These are phyloP conservation scores for Taxidea taxus DNA, from an alignment of 2,113 vertebrate species.

Conservation along the genomic window DNA sequence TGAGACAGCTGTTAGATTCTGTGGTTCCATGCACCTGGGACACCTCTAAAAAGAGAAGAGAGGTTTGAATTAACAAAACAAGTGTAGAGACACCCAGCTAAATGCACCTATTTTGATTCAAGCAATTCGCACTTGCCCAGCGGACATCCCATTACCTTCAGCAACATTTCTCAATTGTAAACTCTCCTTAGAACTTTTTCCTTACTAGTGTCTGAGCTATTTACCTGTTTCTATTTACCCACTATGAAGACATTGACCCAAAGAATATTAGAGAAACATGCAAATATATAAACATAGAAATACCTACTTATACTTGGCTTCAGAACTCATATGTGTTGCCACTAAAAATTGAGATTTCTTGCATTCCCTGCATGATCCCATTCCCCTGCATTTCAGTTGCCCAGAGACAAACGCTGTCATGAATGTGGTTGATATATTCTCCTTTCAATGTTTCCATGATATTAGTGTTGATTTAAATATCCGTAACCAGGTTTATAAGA, in stretches of 20 bases:
- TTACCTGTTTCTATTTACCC: not conserved
- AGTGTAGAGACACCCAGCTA: accelerated
- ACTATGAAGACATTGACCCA: not conserved
- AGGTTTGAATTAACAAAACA: not conserved
- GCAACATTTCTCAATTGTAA: not conserved
- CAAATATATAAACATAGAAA: not conserved
- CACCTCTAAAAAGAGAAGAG: not conserved
- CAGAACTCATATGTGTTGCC: not conserved
- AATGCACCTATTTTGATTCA: not conserved
- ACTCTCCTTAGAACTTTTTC: not conserved
- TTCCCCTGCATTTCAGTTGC: not conserved
- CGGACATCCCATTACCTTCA: not conserved
- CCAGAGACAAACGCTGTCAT: not conserved
- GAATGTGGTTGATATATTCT: not conserved
- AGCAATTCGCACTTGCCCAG: not conserved
- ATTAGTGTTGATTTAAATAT: not conserved
- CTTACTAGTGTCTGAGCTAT: not conserved
- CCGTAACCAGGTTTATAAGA: not conserved
- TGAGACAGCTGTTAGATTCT: not conserved
- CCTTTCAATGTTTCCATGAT: not conserved
- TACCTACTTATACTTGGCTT: not conserved
- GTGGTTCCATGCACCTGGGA: not conserved
- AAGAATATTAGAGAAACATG: not conserved
- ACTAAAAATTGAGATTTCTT: not conserved
- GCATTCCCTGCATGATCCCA: not conserved